phyloP scores from a whole-genome alignment of 2,113 vertebrate species.

The Campylorhamphus procurvoides region DNA sequence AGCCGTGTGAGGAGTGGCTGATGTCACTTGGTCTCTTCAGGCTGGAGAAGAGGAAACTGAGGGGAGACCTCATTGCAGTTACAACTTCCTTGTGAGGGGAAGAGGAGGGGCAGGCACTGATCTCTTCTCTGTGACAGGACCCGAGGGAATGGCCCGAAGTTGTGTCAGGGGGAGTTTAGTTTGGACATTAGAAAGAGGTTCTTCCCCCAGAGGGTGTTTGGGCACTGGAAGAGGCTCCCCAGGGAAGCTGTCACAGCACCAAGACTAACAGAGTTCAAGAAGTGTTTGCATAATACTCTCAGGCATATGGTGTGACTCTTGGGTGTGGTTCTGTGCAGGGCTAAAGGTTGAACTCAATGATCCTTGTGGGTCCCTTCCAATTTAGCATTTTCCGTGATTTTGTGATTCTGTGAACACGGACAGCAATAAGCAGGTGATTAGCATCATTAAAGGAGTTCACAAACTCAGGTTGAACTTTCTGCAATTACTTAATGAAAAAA shows the following conservation, averaged over 20 bases:
- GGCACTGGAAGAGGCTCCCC: background rate
- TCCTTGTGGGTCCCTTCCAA: background rate
- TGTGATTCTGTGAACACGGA: background rate
- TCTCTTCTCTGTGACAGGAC: background rate
- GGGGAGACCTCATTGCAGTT: background rate
- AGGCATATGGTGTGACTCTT: background rate
- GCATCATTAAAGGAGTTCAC: constrained; percentile 2
- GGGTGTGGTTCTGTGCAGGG: background rate
- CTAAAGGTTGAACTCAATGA: background rate
- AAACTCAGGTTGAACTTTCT: background rate
- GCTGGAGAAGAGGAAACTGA: background rate
- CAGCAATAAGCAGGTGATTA: background rate
- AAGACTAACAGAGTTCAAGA: background rate
- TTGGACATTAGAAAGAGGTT: background rate
- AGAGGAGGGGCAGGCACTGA: background rate
- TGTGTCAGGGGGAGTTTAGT: background rate
- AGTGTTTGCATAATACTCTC: background rate
- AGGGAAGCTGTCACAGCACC: background rate
- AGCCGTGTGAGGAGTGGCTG: background rate
- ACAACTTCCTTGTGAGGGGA: background rate
- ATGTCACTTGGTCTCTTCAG: background rate
- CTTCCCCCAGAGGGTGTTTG: background rate
- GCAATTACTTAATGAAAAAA: constrained; percentile 12
- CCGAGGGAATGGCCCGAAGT: background rate
- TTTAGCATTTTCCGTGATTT: background rate